Conservation (phyloP, 2,888 invertebrate genomes). For the Chloroclystis v-ata region DNA sequence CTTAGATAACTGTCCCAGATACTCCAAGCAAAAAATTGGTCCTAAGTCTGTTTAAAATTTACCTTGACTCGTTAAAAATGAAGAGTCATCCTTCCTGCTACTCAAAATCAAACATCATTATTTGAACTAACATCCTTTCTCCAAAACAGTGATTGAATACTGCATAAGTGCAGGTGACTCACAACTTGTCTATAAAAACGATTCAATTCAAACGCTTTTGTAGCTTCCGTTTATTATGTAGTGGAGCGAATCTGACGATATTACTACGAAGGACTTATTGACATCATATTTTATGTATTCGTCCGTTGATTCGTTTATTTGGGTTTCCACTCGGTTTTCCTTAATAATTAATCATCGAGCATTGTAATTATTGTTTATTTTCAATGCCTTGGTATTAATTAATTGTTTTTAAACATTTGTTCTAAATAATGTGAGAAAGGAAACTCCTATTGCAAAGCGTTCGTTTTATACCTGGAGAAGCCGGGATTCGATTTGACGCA, state of each 20-base stretch:
- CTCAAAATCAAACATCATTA: too few species aligned
- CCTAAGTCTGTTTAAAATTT: too few species aligned
- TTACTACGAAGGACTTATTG: slow-evolving; percentile 4
- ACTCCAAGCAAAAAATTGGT: too few species aligned
- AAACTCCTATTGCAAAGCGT: too few species aligned
- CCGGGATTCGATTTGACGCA: too few species aligned
- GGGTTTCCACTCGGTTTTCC: background rate
- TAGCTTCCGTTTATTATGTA: slow-evolving; percentile 19
- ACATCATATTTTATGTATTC: slow-evolving; percentile 5
- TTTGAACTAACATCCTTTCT: slow-evolving; percentile 18
- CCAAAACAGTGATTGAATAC: slow-evolving; percentile 12
- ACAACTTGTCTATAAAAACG: slow-evolving; percentile 11
- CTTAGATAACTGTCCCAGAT: too few species aligned
- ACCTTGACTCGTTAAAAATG: too few species aligned
- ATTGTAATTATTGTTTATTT: background rate
- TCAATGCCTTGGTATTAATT: background rate
- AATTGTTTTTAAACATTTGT: too few species aligned
- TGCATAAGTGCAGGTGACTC: slow-evolving; percentile 12
- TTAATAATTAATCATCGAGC: background rate
- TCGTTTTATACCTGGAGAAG: too few species aligned
- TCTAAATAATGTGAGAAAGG: too few species aligned
- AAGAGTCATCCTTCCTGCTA: too few species aligned
- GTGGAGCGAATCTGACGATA: background rate
- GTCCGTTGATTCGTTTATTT: background rate
- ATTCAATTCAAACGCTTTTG: slow-evolving; percentile 15